A percentile compares a stretch with the other conserved stretches of the same genome.
phyloP scores from a whole-genome alignment of 2,888 invertebrate genomes.

The Drosophila putrida region DNA sequence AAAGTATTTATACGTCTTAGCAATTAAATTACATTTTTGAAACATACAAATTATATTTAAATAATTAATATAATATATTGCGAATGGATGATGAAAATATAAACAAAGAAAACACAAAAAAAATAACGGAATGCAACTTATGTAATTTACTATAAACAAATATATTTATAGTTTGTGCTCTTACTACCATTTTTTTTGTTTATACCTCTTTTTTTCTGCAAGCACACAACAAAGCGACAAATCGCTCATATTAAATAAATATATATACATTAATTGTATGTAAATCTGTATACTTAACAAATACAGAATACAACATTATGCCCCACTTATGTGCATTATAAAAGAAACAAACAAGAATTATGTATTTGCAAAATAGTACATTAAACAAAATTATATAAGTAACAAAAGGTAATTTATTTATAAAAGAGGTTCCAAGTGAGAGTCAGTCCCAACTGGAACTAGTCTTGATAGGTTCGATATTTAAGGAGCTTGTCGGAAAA shows the following conservation, averaged over 20 bases:
- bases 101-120: slow-evolving; percentile 41
- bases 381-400: slow-evolving; percentile 68
- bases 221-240: slow-evolving; percentile 37
- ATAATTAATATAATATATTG: slow-evolving; percentile 69
- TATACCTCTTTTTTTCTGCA: slow-evolving; percentile 29
- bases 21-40: slow-evolving; percentile 72
- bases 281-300: slow-evolving; percentile 42
- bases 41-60: slow-evolving; percentile 76
- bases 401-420: slow-evolving; percentile 1
- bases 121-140: slow-evolving; percentile 49
- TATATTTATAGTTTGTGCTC: slow-evolving; percentile 74
- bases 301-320: slow-evolving; percentile 41
- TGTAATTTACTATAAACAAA: slow-evolving; percentile 68
- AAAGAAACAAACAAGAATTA: slow-evolving; percentile 48
- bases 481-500: background rate
- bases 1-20: slow-evolving; percentile 77
- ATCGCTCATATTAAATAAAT: slow-evolving; percentile 47
- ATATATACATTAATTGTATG: slow-evolving; percentile 33
- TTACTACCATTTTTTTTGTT: slow-evolving; percentile 47
- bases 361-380: slow-evolving; percentile 70
- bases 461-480: background rate
- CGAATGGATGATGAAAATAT: slow-evolving; percentile 51
- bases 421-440: background rate
- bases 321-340: slow-evolving; percentile 66
- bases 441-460: background rate